These are phyloP conservation scores for Castor canadensis DNA, from an alignment of 2,113 vertebrate genomes.

Conservation along the genomic window DNA sequence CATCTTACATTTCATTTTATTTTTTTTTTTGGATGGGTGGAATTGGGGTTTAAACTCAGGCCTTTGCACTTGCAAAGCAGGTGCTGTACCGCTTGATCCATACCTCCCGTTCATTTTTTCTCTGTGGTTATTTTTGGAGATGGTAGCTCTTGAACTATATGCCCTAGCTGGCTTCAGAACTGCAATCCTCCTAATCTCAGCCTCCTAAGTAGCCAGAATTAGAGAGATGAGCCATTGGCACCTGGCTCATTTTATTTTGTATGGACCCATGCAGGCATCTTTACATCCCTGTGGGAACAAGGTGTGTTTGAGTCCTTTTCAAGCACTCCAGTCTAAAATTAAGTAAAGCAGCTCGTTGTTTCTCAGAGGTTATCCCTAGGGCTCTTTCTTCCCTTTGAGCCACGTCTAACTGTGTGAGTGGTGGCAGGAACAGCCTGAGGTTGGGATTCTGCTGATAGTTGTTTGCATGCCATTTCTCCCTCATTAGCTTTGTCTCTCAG, in stretches of 20 bases:
- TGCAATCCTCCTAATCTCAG: too few species aligned
- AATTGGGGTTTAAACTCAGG: too few species aligned
- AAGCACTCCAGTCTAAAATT: neutral
- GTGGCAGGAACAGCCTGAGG: fast-evolving
- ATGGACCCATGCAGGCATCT: neutral
- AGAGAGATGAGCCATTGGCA: too few species aligned
- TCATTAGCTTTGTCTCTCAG: neutral
- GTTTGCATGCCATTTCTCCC: neutral
- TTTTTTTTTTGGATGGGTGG: too few species aligned
- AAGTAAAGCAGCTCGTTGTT: neutral
- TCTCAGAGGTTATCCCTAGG: neutral
- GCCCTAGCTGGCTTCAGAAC: too few species aligned
- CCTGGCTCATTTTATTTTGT: neutral
- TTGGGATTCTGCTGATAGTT: neutral
- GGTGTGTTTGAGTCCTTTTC: neutral
- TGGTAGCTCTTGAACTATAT: too few species aligned
- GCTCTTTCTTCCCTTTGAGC: neutral
- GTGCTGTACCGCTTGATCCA: too few species aligned
- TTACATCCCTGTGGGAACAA: neutral
- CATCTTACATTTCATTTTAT: neutral
- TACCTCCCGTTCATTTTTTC: too few species aligned
- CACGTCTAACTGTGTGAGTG: too few species aligned
- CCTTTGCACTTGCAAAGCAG: too few species aligned
- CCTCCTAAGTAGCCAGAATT: too few species aligned
- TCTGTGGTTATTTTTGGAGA: too few species aligned